These are phyloP conservation scores for Slavum lentiscoides DNA, from an alignment of 2,888 invertebrate species.

Conservation along the genomic window DNA sequence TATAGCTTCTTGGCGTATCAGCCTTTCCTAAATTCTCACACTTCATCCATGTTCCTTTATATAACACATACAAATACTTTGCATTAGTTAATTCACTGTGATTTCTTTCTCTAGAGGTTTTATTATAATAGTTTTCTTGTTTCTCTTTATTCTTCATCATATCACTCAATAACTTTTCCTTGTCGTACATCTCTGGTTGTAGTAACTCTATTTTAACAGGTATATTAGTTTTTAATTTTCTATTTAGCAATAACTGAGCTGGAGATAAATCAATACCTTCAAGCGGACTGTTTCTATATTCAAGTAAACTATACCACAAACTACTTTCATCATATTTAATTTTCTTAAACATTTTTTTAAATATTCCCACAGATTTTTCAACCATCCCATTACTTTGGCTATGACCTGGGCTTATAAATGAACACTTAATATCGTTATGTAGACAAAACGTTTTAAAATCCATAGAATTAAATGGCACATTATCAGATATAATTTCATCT, in stretches of 20 bases:
- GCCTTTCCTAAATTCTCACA: not conserved
- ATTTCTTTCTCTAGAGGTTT: not conserved
- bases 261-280: not conserved
- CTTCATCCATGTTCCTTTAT: not conserved
- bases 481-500: constrained; percentile 55
- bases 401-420: constrained; percentile 56
- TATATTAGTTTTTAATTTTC: not conserved
- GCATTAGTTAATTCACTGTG: not conserved
- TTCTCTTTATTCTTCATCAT: not conserved
- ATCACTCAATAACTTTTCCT: not conserved
- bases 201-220: not conserved
- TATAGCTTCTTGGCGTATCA: not conserved
- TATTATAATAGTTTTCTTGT: not conserved
- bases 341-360: constrained; percentile 55
- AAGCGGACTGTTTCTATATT: constrained; percentile 50
- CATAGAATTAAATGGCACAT: constrained; percentile 56
- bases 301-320: constrained; percentile 14
- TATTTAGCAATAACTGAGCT: not conserved
- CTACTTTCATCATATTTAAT: constrained; percentile 18
- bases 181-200: not conserved
- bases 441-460: constrained; percentile 55
- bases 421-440: constrained; percentile 55
- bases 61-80: not conserved
- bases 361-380: constrained; percentile 54
- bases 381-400: constrained; percentile 56